Percentiles rank a stretch among this genome's conserved stretches.
Evolutionary conservation across 2,888 invertebrate genomes (phyloP).

Genomic region (Drosophila anomalata): DNA sequence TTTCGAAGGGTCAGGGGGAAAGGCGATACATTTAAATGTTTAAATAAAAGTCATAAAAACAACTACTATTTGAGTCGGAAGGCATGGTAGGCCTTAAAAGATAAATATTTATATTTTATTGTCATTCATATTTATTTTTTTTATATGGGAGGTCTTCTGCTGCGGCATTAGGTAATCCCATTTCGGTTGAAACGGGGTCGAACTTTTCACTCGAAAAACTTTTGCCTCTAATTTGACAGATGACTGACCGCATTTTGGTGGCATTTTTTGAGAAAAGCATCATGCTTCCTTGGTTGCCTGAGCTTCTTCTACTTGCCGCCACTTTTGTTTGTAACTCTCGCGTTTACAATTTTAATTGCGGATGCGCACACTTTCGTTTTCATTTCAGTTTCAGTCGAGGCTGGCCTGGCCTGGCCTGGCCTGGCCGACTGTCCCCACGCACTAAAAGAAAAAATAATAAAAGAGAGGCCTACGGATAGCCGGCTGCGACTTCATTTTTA

Average conservation of each 20-base stretch:
- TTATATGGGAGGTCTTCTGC: not conserved
- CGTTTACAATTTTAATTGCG: slow-evolving; percentile 68
- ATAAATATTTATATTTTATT: slow-evolving; percentile 11
- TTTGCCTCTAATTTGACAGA: slow-evolving; percentile 50
- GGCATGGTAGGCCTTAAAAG: slow-evolving; percentile 4
- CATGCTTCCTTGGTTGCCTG: not conserved
- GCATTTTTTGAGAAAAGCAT: slow-evolving; percentile 33
- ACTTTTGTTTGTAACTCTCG: slow-evolving; percentile 48
- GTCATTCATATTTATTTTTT: slow-evolving; percentile 5
- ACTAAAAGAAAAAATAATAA: slow-evolving; percentile 7
- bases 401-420: not conserved
- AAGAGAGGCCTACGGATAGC: slow-evolving; percentile 42
- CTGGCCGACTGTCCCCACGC: slow-evolving; percentile 36
- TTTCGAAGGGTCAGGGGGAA: slow-evolving; percentile 4
- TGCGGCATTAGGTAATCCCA: slow-evolving; percentile 37
- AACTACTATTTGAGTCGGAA: not conserved
- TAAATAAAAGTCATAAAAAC: not conserved
- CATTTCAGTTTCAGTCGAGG: slow-evolving; percentile 46
- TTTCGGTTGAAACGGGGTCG: slow-evolving; percentile 42
- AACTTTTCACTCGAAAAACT: slow-evolving; percentile 47
- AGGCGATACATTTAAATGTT: not conserved
- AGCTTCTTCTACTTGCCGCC: slow-evolving; percentile 31
- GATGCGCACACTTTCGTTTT: slow-evolving; percentile 78
- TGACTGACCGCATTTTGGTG: slow-evolving; percentile 47
- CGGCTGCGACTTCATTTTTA: slow-evolving; percentile 45